Evolutionary conservation across 2,797 vertebrate species (phyloP).

Genomic region (Oreortyx pictus): DNA sequence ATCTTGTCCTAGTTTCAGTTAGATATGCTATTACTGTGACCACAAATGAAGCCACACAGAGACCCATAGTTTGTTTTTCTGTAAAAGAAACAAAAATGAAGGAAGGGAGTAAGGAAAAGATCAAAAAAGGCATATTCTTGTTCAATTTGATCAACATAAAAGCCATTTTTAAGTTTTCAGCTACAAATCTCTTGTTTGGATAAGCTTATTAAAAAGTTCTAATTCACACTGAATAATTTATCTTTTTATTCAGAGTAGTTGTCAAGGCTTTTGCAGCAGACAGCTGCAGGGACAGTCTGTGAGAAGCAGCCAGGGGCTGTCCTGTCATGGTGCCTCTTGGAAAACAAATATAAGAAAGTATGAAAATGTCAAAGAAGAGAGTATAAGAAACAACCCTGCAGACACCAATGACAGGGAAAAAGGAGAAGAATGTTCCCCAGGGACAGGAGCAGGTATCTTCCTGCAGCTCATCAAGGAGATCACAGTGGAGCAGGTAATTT

Average conservation of each 20-base stretch:
- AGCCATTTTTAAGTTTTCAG: not conserved
- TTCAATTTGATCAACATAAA: not conserved
- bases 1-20: not conserved
- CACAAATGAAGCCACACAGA: not conserved
- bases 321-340: not conserved
- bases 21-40: not conserved
- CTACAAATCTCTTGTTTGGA: not conserved
- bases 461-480: not conserved
- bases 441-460: not conserved
- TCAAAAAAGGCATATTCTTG: not conserved
- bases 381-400: not conserved
- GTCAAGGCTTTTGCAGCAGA: not conserved
- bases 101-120: no score
- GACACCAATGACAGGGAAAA: not conserved
- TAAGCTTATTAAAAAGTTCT: not conserved
- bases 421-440: rapidly evolving
- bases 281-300: rapidly evolving
- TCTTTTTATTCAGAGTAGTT: not conserved
- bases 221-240: not conserved
- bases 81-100: not conserved
- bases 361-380: not conserved
- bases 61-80: not conserved
- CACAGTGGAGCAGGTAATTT: not conserved
- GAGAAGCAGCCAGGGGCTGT: not conserved
- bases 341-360: not conserved